Evolutionary conservation across 92 coral and sea anemone genomes (phyloP), one percentile per base, ranked within the genome.

Genomic region (Meandrina meandrites): DNA sequence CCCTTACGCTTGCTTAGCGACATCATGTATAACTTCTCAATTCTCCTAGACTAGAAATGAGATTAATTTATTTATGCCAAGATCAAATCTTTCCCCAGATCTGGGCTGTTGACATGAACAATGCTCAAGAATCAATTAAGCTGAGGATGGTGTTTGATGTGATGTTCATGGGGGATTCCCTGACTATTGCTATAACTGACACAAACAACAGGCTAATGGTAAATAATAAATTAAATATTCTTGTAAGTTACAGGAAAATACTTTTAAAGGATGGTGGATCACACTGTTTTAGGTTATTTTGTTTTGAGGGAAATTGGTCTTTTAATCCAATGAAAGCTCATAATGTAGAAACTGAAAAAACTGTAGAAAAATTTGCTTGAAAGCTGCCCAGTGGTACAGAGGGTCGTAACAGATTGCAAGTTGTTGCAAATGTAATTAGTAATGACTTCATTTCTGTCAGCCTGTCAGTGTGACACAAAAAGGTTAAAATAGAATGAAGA

Each of bases 81-180:
- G 30, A n/a, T 34, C 5, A 0, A 2, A 5, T 67, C 7, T 37
- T 27, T 73, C 67, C 24, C 62, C 24, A 95, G 96, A 96, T 97
- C 67, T 97, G 99, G 99, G 90, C 96, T 22, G 94, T 95, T 58
- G 99, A 97, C 78, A 91, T 91, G 58, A 92, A 86, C 42, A 88
- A 91, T 30, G 94, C 79, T 40, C 79, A 90, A 30, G 94, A 93
- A 67, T 82, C 88, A 37, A 81, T 75, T 4, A 86, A 91, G 76
- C 93, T 97, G 8, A 92, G 96, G 56, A 91, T 92, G 87, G 94
- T 97, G 56, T 95, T 97, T 90, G 99, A 97, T 88, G 95, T 91
- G 30, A 78, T 79, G 76, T 97, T 97, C 86, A 70, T 83, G 45
- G 81, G 76, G 17, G 94, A 86, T 86, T 90, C 93, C 45, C 75